phyloP scores from a whole-genome alignment of 2,888 invertebrate genomes.

The Cataglyphis livida region DNA sequence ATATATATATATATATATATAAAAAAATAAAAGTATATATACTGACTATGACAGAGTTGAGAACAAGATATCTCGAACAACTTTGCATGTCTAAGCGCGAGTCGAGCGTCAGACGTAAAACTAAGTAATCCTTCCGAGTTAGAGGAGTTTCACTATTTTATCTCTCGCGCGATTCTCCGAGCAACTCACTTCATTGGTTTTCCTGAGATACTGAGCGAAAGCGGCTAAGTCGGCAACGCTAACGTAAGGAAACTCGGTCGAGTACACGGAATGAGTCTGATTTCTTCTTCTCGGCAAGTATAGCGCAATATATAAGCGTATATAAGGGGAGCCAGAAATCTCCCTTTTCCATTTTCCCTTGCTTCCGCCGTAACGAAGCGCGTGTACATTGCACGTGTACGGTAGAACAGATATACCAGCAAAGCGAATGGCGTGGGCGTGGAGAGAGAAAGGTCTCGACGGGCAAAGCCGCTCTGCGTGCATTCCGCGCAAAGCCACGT shows the following conservation, averaged over 20 bases:
- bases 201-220: constrained; percentile 32
- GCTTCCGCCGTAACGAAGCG: constrained; percentile 17
- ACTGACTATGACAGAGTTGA: background rate
- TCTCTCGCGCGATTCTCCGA: constrained; percentile 33
- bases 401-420: background rate
- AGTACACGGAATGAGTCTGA: constrained; percentile 22
- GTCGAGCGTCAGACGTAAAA: constrained; percentile 20
- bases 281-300: constrained; percentile 11
- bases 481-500: constrained; percentile 76
- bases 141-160: constrained; percentile 34
- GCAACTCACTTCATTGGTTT: constrained; percentile 45
- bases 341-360: constrained; percentile 34
- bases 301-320: constrained; percentile 37
- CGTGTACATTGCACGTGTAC: constrained; percentile 27
- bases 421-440: constrained; percentile 51
- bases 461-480: constrained; percentile 70
- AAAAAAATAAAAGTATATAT: background rate
- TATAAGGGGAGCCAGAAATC: constrained; percentile 16
- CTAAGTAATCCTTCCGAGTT: constrained; percentile 39
- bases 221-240: constrained; percentile 33
- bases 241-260: constrained; percentile 43
- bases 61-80: constrained; percentile 10
- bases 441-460: constrained; percentile 50
- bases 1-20: no score
- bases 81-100: constrained; percentile 20